These are phyloP conservation scores for Anabas testudineus DNA, from an alignment of 2,797 vertebrate species.

Conservation along the genomic window DNA sequence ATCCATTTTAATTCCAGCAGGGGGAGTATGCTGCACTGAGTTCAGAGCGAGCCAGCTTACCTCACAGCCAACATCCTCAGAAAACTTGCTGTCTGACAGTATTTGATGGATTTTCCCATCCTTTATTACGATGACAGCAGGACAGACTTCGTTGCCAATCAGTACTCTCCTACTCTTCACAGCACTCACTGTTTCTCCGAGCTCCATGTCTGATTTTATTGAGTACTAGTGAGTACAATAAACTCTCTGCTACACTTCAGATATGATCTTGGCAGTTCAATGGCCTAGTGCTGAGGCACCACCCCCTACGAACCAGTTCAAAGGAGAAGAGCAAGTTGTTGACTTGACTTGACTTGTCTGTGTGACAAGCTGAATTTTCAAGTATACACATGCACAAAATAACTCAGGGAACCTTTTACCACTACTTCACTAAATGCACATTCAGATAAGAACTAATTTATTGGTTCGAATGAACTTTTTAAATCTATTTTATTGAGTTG, in stretches of 20 bases:
- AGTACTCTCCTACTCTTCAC: constrained; percentile 85
- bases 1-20: constrained; percentile 28
- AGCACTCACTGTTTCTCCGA: constrained; percentile 75
- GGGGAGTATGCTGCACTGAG: constrained; percentile 2
- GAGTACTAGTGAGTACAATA: constrained; percentile 9
- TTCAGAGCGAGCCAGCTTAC: constrained; percentile 58
- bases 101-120: constrained; percentile 84
- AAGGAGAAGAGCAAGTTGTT: constrained; percentile 42
- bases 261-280: constrained; percentile 1
- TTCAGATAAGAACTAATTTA: too few relatives aligned
- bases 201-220: constrained; percentile 69
- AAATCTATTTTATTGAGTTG: too few relatives aligned
- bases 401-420: too few relatives aligned
- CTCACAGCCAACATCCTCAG: constrained; percentile 53
- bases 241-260: constrained; percentile 11
- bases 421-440: too few relatives aligned
- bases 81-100: constrained; percentile 54
- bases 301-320: constrained; percentile 1
- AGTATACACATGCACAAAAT: too few relatives aligned
- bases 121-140: constrained; percentile 82
- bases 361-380: not conserved
- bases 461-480: too few relatives aligned
- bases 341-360: constrained; percentile 42
- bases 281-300: constrained; percentile 31
- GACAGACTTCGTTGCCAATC: constrained; percentile 69